A percentile compares a stretch with the other conserved stretches of the same genome.
Evolutionary conservation across 2,888 invertebrate species (phyloP).

Genomic region (Empis stercorea): DNA sequence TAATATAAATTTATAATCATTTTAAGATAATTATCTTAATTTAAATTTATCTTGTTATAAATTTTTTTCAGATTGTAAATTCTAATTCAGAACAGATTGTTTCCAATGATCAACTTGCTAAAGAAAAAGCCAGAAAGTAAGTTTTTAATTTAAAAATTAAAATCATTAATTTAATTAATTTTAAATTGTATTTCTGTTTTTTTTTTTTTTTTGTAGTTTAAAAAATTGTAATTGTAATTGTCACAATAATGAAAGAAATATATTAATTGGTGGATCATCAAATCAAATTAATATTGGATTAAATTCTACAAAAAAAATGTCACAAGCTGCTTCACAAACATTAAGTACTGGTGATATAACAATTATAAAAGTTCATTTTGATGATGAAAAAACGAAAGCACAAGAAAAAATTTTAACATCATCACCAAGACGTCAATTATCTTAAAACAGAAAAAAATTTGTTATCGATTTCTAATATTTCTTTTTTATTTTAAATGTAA

Average conservation of each 20-base stretch:
- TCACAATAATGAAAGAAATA: slow-evolving; percentile 19
- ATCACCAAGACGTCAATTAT: slow-evolving; percentile 37
- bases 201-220: slow-evolving; percentile 16
- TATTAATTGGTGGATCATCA: slow-evolving; percentile 15
- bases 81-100: slow-evolving; percentile 30
- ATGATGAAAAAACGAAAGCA: slow-evolving; percentile 43
- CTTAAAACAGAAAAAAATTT: too few species aligned
- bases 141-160: slow-evolving; percentile 7
- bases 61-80: slow-evolving; percentile 29
- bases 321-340: slow-evolving; percentile 63
- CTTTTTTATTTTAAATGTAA: too few species aligned
- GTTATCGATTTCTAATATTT: too few species aligned
- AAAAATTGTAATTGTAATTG: slow-evolving; percentile 30
- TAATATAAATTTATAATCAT: slow-evolving; percentile 10
- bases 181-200: neutral
- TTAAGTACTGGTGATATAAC: slow-evolving; percentile 86
- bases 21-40: neutral
- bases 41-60: slow-evolving; percentile 17
- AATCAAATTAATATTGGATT: slow-evolving; percentile 14
- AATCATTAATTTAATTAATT: neutral
- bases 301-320: slow-evolving; percentile 24
- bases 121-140: slow-evolving; percentile 33
- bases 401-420: slow-evolving; percentile 40
- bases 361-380: slow-evolving; percentile 66
- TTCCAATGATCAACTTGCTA: slow-evolving; percentile 32